Base-by-base conservation (phyloP, 2,888 invertebrate genomes). In the Caenorhabditis sp. region DNA sequence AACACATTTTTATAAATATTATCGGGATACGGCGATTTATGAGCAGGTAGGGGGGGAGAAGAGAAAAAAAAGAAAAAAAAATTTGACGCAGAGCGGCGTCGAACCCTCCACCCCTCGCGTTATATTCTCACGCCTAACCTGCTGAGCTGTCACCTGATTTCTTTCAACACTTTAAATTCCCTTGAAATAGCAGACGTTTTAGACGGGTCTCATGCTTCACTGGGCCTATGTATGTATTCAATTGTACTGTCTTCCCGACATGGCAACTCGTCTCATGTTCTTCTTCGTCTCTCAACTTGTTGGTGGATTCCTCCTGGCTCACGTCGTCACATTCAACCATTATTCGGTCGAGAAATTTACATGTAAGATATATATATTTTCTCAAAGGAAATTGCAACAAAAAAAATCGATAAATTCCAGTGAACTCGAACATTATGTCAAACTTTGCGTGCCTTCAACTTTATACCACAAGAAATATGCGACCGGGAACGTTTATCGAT, bases 321-420 rank as follows among this genome's bases (percentile, higher is more conserved):
- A 86, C 60, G 86, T 86, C 37, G 86, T 86, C 67, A 86, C 86
- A 12, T 86, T 83, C 80, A 86, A 86, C 55, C 86, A 86, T 64
- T 86, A 86, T 57, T 86, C 86, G 8, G 84, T 84, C 4, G 85
- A 84, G 36, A 86, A 86, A 62, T 86, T 83, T 62, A 74, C 83
- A 8, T 70, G 86, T 86, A 53, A 77, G 82, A 77, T 2, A 12
- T 55, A 1, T 5, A 49, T 58, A 23, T 0, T 23, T 24, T 43
- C 27, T 62, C 17, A n/a, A n/a, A n/a, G n/a, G n/a, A n/a, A n/a
- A n/a, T n/a, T n/a, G 14, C 14, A 10, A 24, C 5, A 1, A 5
- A 4, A 2, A 4, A 55, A 55, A 2, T 8, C 54, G 2, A 10
- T 8, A 1, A 31, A 12, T 75, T 79, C 51, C 72, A 86, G 86